Evolutionary conservation across 1,140 invertebrate species (phyloP), one percentile per base, ranked within the genome.

Genomic region (Pachyrhynchus sulphureomaculatus): DNA sequence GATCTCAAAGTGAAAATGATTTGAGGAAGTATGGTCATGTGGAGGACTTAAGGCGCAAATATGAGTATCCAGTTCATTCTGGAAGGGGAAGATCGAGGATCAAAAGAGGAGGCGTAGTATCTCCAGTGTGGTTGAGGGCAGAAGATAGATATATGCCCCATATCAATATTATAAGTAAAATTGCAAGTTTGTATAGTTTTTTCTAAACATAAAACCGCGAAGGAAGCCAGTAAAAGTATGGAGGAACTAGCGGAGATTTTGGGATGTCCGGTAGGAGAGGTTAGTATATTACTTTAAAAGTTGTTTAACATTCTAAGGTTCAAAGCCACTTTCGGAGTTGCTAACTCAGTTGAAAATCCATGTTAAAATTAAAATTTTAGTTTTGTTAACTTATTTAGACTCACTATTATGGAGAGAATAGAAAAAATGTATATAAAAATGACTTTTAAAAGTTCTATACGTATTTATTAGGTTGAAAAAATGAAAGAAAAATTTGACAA

Each of bases 121-220:
- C 82, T 0, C 78, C 83, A n/a, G 73, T 83, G 12, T 86, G 85
- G 20, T 75, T 88, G 21, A 78, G 82, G n/a, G 77, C 81, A 1
- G 85, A 86, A 34, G 85, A 92, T 69, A 80, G 90, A 3, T 85
- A 85, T 41, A 91, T 93, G 89, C 91, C 91, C 0, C 90, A 90
- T 69, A 92, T 93, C 29, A 91, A 94, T 70, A 85, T 93, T 1
- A 93, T 93, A 63, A 92, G 90, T 68, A 92, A 92, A 76, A 84
- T 88, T 18, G 90, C 88, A 0, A 81, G 84, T 3, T 73, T 93
- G 12, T 76, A 73, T 47, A 61, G 69, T 5, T n/a, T 70, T 66
- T 47, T 70, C 62, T 47, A 64, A 58, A 51, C 59, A 76, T 15
- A 70, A 76, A 59, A 77, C 73, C 0, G n/a, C 70, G 51, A 9